phyloP scores from a whole-genome alignment of 35 echinoderm and acorn worm species.

The Apostichopus californicus region DNA sequence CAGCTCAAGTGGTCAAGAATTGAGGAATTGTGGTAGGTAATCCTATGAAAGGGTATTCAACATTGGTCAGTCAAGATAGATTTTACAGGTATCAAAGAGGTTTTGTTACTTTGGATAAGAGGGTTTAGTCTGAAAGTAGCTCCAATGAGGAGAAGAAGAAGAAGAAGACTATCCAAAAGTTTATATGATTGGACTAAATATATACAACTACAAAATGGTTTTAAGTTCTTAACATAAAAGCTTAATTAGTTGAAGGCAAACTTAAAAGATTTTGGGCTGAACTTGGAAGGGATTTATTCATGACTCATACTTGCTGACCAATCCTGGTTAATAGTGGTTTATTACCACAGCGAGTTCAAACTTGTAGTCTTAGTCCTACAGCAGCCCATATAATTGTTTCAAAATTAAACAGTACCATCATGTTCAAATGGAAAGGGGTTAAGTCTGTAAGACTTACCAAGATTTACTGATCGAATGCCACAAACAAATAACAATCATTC shows the following conservation, averaged over 20 bases:
- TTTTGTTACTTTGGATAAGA: slow-evolving; percentile 5
- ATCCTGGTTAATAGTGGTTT: too few species aligned
- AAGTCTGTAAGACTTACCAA: too few species aligned
- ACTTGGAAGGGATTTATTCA: too few species aligned
- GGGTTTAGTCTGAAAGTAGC: not conserved
- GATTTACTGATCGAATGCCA: too few species aligned
- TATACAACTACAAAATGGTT: not conserved
- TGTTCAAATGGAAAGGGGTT: too few species aligned
- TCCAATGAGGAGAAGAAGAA: not conserved
- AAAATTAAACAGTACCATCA: too few species aligned
- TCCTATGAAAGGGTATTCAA: slow-evolving; percentile 12
- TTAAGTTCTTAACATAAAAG: not conserved
- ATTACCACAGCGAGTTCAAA: too few species aligned
- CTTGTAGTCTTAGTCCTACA: too few species aligned
- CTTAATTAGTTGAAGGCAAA: not conserved
- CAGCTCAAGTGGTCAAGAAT: slow-evolving; percentile 6
- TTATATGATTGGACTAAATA: not conserved
- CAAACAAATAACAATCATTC: too few species aligned
- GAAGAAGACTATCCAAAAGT: not conserved
- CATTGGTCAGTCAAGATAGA: slow-evolving; percentile 28
- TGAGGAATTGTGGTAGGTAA: slow-evolving; percentile 37
- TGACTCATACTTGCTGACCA: too few species aligned
- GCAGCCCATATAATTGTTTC: too few species aligned
- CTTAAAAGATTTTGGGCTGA: not conserved
- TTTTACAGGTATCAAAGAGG: not conserved